phyloP scores from a whole-genome alignment of 2,888 invertebrate species.

The Tyria jacobaeae region DNA sequence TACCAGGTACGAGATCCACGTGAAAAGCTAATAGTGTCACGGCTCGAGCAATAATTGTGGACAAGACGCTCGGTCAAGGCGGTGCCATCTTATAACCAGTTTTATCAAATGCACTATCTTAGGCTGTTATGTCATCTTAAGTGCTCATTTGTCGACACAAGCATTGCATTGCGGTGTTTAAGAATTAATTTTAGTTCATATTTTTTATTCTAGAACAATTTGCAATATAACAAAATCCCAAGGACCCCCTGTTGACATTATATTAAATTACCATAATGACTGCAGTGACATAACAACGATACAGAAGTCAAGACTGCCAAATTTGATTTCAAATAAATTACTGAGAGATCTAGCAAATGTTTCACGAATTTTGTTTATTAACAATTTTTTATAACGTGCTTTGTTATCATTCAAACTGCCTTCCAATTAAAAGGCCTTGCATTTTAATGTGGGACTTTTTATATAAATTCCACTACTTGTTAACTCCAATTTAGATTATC shows the following conservation, averaged over 20 bases:
- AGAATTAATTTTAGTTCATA: conserved; percentile 1
- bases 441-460: conserved; percentile 77
- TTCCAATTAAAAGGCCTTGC: conserved; percentile 65
- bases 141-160: conserved; percentile 17
- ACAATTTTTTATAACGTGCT: conserved; percentile 40
- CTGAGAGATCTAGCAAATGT: conserved; percentile 32
- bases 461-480: conserved; percentile 62
- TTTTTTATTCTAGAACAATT: conserved; percentile 9
- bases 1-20: conserved; percentile 38
- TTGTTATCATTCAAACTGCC: conserved; percentile 47
- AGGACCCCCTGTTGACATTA: background rate
- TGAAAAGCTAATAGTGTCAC: conserved; percentile 74
- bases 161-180: background rate
- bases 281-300: conserved; percentile 22
- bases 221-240: background rate
- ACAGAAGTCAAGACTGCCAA: conserved; percentile 21
- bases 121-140: conserved; percentile 61
- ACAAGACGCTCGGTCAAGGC: conserved; percentile 75
- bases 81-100: conserved; percentile 67
- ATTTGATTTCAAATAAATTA: conserved; percentile 44
- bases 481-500: conserved; percentile 73
- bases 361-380: conserved; percentile 46
- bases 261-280: background rate
- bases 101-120: conserved; percentile 55
- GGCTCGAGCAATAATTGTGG: conserved; percentile 66